phyloP scores from a whole-genome alignment of 2,888 invertebrate genomes.

The Spialia ferax region DNA sequence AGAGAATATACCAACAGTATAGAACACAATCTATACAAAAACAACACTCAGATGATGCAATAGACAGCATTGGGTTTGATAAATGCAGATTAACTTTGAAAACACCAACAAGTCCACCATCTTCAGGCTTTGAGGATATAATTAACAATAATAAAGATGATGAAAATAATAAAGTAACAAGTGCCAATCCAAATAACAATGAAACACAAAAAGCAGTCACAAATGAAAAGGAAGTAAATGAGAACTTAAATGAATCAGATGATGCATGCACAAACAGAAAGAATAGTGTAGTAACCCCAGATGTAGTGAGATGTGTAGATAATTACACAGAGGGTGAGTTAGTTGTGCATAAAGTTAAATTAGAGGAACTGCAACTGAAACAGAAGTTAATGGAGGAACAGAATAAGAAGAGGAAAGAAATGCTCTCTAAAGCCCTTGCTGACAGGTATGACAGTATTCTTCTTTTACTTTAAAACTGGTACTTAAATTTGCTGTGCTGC shows the following conservation, averaged over 20 bases:
- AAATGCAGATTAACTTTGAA: conserved; percentile 76
- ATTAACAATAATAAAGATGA: conserved; percentile 43
- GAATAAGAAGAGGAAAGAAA: conserved; percentile 91
- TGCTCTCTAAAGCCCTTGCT: conserved; percentile 90
- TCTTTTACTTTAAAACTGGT: not conserved
- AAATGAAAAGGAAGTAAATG: conserved; percentile 10
- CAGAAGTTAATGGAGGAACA: conserved; percentile 93
- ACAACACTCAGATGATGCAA: conserved; percentile 65
- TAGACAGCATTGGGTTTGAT: conserved; percentile 69
- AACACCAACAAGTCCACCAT: conserved; percentile 52
- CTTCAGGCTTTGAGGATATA: conserved; percentile 42
- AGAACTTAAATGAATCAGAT: conserved; percentile 47
- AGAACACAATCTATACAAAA: conserved; percentile 58
- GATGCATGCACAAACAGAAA: conserved; percentile 46
- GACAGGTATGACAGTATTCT: conserved; percentile 85
- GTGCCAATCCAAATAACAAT: conserved; percentile 20
- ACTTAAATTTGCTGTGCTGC: not conserved
- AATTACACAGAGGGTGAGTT: conserved; percentile 73
- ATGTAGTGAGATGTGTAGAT: conserved; percentile 67
- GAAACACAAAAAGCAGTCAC: conserved; percentile 13
- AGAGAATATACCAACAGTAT: conserved; percentile 54
- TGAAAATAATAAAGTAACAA: conserved; percentile 44
- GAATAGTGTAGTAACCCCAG: conserved; percentile 58
- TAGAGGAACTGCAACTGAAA: conserved; percentile 89
- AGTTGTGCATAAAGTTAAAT: conserved; percentile 79